Evolutionary conservation across 2,113 vertebrate species (phyloP).

Genomic region (Nerophis lumbriciformis): DNA sequence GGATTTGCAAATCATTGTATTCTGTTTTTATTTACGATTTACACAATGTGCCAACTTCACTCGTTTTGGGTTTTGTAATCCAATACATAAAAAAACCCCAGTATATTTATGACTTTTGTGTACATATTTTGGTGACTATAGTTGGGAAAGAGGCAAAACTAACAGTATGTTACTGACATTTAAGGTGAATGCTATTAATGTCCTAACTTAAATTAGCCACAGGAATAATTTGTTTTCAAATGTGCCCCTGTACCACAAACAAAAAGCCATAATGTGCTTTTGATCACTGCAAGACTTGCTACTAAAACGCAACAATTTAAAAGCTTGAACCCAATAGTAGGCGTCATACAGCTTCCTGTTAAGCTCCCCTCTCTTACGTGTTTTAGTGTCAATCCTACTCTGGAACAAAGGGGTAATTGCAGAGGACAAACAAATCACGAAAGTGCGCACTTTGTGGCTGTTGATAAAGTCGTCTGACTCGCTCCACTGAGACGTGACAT

Average conservation of each 20-base stretch:
- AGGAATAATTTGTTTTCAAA: neutral
- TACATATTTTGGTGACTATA: neutral
- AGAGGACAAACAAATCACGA: conserved; percentile 8
- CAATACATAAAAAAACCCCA: no score
- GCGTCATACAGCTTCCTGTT: neutral
- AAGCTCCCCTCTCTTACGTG: conserved; percentile 1
- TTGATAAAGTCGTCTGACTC: conserved; percentile 23
- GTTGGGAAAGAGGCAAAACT: neutral
- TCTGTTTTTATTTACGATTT: no score
- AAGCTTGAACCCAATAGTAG: conserved; percentile 7
- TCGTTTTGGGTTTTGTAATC: no score
- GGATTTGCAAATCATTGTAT: no score
- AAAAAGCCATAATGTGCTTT: conserved; percentile 5
- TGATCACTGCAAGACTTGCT: neutral
- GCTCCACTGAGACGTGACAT: conserved; percentile 15
- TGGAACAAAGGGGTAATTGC: neutral
- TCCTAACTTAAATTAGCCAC: neutral
- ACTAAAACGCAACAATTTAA: conserved; percentile 9
- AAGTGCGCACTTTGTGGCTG: conserved; percentile 14
- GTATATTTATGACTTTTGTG: no score
- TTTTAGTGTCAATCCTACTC: conserved; percentile 6
- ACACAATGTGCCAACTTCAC: no score
- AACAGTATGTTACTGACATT: neutral
- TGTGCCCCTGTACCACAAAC: neutral
- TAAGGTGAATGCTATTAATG: neutral